These are phyloP conservation scores for Apostichopus parvimensis DNA, from an alignment of 35 echinoderm and acorn worm species.

Conservation along the genomic window DNA sequence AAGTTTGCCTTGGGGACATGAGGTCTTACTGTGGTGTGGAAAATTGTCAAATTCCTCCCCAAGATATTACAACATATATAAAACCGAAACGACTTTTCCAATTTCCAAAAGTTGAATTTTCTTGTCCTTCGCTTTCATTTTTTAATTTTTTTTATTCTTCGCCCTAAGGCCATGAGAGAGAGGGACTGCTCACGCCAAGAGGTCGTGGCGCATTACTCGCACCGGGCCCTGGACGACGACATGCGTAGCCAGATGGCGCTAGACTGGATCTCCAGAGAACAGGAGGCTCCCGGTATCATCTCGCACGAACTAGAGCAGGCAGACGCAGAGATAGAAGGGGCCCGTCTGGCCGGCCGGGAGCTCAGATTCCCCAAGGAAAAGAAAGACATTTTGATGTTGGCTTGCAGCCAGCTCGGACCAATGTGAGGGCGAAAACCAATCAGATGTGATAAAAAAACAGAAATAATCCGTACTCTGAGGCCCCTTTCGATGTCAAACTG, in stretches of 20 bases:
- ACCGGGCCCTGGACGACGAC: conserved; percentile 93
- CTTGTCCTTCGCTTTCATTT: too few species aligned
- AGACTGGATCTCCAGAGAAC: conserved; percentile 98
- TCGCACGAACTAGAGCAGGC: conserved; percentile 74
- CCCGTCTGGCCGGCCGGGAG: conserved; percentile 87
- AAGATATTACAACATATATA: too few species aligned
- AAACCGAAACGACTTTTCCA: too few species aligned
- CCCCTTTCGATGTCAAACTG: too few species aligned
- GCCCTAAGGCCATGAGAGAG: conserved; percentile 81
- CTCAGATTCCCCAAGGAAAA: conserved; percentile 98
- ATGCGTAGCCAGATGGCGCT: conserved; percentile 99
- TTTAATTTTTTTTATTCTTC: background rate
- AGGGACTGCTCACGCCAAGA: conserved; percentile 87
- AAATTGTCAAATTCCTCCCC: too few species aligned
- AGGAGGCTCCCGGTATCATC: conserved; percentile 84
- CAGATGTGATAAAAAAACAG: background rate
- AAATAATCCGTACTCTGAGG: background rate
- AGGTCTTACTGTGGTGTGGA: too few species aligned
- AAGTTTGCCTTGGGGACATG: too few species aligned
- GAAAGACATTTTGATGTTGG: conserved; percentile 99
- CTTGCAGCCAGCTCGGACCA: conserved; percentile 95
- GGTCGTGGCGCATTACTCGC: conserved; percentile 86
- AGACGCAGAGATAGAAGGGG: conserved; percentile 83
- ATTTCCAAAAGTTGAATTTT: too few species aligned
- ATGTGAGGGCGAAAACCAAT: conserved; percentile 37